Conservation (phyloP, 2,888 invertebrate species). For the Deilephila elpenor region DNA sequence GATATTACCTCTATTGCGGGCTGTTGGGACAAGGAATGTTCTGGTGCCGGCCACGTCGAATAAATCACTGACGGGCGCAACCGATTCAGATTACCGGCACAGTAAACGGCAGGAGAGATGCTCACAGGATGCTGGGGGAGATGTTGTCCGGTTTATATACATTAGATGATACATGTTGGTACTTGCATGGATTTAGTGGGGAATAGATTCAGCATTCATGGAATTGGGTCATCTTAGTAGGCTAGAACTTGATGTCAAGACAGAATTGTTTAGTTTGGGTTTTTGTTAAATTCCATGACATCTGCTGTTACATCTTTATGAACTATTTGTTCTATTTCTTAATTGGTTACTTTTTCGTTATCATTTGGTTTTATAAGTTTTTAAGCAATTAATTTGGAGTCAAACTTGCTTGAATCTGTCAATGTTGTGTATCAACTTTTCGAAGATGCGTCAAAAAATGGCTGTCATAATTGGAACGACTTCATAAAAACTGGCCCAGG, state of each 20-base stretch:
- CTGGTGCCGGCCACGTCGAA: conserved; percentile 63
- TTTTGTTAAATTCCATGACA: no score
- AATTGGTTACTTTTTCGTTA: no score
- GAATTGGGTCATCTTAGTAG: background rate
- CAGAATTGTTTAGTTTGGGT: no score
- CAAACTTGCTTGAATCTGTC: no score
- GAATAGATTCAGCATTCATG: background rate
- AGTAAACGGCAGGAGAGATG: conserved; percentile 53
- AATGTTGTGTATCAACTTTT: no score
- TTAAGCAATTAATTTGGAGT: no score
- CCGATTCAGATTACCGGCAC: conserved; percentile 76
- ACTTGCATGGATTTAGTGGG: conserved; percentile 7
- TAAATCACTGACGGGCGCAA: conserved; percentile 77
- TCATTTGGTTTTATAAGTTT: no score
- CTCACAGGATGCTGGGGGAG: conserved; percentile 47
- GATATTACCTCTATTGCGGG: conserved; percentile 74
- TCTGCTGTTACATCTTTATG: no score
- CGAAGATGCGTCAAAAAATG: no score
- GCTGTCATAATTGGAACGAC: background rate
- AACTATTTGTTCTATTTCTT: no score
- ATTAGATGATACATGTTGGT: conserved; percentile 10
- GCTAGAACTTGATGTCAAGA: background rate
- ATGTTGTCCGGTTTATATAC: conserved; percentile 16
- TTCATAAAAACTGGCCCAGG: background rate
- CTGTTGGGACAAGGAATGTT: conserved; percentile 65